phyloP scores from a whole-genome alignment of 1,140 invertebrate genomes.

The Magallana gigas region DNA sequence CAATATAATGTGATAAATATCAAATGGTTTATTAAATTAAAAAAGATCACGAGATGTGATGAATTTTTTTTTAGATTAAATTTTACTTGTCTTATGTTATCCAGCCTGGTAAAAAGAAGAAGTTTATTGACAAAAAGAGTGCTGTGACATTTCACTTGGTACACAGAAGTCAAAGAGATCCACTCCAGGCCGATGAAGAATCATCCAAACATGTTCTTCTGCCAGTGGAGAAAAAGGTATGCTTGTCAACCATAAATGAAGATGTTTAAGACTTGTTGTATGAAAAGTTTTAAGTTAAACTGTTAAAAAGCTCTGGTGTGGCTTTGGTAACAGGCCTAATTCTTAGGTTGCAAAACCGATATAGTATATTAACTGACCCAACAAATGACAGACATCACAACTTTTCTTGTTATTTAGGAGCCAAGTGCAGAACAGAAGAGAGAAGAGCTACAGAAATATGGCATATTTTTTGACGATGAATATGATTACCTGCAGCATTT shows the following conservation, averaged over 20 bases:
- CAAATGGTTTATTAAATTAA: too few relatives aligned
- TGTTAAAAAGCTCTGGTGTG: too few relatives aligned
- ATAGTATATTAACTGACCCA: too few relatives aligned
- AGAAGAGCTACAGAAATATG: slow-evolving; percentile 92
- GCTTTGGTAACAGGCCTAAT: too few relatives aligned
- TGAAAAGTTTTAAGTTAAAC: too few relatives aligned
- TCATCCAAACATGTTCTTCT: slow-evolving; percentile 92
- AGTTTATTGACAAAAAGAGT: slow-evolving; percentile 95
- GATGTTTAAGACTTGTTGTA: too few relatives aligned
- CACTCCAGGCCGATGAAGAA: slow-evolving; percentile 90
- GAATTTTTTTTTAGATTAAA: background rate
- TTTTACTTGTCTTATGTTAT: background rate
- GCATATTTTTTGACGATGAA: slow-evolving; percentile 97
- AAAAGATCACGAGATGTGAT: too few relatives aligned
- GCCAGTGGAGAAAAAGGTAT: slow-evolving; percentile 61
- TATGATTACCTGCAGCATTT: slow-evolving; percentile 98
- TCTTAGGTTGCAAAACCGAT: too few relatives aligned
- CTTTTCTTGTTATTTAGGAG: too few relatives aligned
- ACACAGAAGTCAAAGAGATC: slow-evolving; percentile 95
- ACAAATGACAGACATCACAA: too few relatives aligned
- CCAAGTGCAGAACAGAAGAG: slow-evolving; percentile 75
- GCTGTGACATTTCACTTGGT: slow-evolving; percentile 94
- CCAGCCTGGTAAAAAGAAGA: slow-evolving; percentile 77
- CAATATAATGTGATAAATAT: too few relatives aligned
- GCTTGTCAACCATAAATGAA: too few relatives aligned